These are phyloP conservation scores for Azorinus chamasolen DNA, from an alignment of 2,888 invertebrate genomes.

Conservation along the genomic window DNA sequence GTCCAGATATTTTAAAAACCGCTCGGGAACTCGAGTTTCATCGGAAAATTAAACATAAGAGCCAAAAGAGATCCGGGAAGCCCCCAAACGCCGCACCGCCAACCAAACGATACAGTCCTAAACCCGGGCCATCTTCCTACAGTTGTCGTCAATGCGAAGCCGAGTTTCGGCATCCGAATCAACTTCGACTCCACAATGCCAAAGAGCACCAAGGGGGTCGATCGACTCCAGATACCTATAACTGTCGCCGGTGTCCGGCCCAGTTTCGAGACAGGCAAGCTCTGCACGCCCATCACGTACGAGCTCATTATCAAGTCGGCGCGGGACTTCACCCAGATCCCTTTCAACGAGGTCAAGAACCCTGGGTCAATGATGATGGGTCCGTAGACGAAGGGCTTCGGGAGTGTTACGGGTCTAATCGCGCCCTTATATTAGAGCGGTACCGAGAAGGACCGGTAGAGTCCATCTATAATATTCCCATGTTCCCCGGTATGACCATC, in stretches of 20 bases:
- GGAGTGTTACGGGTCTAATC: constrained; percentile 28
- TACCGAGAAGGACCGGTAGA: constrained; percentile 32
- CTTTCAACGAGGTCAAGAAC: constrained; percentile 17
- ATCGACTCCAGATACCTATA: no score
- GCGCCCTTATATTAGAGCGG: constrained; percentile 29
- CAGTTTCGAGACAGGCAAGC: no score
- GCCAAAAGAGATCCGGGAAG: no score
- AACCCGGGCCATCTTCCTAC: no score
- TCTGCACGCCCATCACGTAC: constrained; percentile 16
- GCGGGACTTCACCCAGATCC: constrained; percentile 25
- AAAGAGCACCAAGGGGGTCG: no score
- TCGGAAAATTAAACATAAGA: no score
- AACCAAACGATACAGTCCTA: no score
- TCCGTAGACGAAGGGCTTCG: constrained; percentile 25
- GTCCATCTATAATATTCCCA: constrained; percentile 33
- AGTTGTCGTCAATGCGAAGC: no score
- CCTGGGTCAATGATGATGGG: constrained; percentile 25
- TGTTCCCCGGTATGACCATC: constrained; percentile 30
- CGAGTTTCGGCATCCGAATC: constrained; percentile 9
- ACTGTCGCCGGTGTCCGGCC: no score
- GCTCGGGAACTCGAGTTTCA: no score
- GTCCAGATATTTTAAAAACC: no score
- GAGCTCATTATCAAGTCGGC: constrained; percentile 24
- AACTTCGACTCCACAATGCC: neutral
- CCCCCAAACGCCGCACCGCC: no score